Evolutionary conservation across 2,888 invertebrate species (phyloP).

Genomic region (Vesta saturnalis): DNA sequence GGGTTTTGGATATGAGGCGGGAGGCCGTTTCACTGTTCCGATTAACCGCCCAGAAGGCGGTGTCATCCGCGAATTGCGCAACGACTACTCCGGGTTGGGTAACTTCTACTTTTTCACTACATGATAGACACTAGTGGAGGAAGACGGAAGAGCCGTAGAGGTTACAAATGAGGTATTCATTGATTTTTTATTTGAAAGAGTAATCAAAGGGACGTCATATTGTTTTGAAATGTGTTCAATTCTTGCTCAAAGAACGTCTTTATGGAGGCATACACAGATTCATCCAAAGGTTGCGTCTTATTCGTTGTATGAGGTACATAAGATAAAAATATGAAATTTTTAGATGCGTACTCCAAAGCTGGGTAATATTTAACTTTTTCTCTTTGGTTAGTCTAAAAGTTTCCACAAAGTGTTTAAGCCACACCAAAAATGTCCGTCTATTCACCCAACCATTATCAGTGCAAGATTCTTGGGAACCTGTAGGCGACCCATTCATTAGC

Average conservation of each 20-base stretch:
- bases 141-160: too few species aligned
- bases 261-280: slow-evolving; percentile 48
- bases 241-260: slow-evolving; percentile 47
- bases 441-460: slow-evolving; percentile 46
- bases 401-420: slow-evolving; percentile 47
- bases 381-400: slow-evolving; percentile 42
- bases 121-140: too few species aligned
- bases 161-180: too few species aligned
- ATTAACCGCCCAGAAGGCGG: too few species aligned
- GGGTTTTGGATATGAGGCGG: too few species aligned
- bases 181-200: too few species aligned
- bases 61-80: too few species aligned
- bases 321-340: slow-evolving; percentile 46
- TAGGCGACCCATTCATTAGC: slow-evolving; percentile 46
- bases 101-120: too few species aligned
- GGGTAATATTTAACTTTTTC: slow-evolving; percentile 46
- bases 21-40: too few species aligned
- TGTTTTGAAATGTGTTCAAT: slow-evolving; percentile 25
- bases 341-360: slow-evolving; percentile 47
- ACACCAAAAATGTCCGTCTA: slow-evolving; percentile 46
- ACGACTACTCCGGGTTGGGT: too few species aligned
- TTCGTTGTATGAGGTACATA: slow-evolving; percentile 48
- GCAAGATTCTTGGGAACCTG: slow-evolving; percentile 42
- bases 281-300: slow-evolving; percentile 50
- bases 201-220: slow-evolving; percentile 47